A percentile compares a stretch with the other conserved stretches of the same genome.
phyloP scores from a whole-genome alignment of 2,113 vertebrate genomes.

The Mola mola region DNA sequence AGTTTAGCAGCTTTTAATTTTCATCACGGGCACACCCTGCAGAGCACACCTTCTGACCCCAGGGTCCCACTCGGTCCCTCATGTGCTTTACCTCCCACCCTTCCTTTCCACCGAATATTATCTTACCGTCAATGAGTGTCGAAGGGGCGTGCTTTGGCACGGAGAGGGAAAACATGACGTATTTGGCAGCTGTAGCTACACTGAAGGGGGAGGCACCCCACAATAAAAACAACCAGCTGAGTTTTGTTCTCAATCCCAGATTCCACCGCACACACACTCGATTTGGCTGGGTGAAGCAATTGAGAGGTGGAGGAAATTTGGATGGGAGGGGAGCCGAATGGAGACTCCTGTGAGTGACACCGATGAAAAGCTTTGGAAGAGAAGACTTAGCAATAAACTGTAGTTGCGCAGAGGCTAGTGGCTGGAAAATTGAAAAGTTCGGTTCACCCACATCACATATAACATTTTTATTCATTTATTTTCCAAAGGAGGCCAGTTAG shows the following conservation, averaged over 20 bases:
- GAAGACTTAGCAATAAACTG: slow-evolving; percentile 9
- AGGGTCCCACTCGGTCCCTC: slow-evolving; percentile 12
- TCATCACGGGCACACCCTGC: slow-evolving; percentile 11
- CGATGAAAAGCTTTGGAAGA: slow-evolving; percentile 26
- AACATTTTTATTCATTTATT: background rate
- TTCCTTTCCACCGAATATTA: slow-evolving; percentile 50
- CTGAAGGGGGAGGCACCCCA: slow-evolving; percentile 49
- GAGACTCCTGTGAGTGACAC: slow-evolving; percentile 15
- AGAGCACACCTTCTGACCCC: slow-evolving; percentile 46
- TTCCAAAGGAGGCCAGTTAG: background rate
- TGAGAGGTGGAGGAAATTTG: slow-evolving; percentile 29
- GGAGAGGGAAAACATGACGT: slow-evolving; percentile 63
- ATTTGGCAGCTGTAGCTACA: slow-evolving; percentile 72
- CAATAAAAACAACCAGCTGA: slow-evolving; percentile 75
- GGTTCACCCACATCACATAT: slow-evolving; percentile 1
- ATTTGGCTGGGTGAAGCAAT: slow-evolving; percentile 40
- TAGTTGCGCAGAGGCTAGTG: background rate
- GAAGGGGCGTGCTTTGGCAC: slow-evolving; percentile 59
- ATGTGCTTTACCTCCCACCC: slow-evolving; percentile 35
- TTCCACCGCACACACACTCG: slow-evolving; percentile 50
- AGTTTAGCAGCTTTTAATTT: slow-evolving; percentile 19
- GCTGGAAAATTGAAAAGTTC: slow-evolving; percentile 10
- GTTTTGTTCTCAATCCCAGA: slow-evolving; percentile 58
- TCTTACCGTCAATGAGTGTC: slow-evolving; percentile 59
- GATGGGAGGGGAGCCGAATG: slow-evolving; percentile 34